Evolutionary conservation across 2,113 vertebrate species (phyloP).

Genomic region (Poeciliopsis occidentalis): DNA sequence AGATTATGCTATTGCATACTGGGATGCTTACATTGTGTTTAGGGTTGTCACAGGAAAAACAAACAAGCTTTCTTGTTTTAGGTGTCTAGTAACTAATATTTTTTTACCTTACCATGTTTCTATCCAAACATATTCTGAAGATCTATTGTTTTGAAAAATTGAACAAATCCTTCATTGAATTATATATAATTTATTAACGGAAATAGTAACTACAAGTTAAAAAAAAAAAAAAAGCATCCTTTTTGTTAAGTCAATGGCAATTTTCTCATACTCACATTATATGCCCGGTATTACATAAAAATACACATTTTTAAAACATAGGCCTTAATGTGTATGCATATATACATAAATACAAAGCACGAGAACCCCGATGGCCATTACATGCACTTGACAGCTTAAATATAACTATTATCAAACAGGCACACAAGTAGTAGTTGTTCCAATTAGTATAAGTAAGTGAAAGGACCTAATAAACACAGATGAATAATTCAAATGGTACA

Average conservation of each 20-base stretch:
- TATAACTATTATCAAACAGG: constrained; percentile 55
- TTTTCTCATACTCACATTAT: constrained; percentile 5
- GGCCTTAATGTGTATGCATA: constrained; percentile 26
- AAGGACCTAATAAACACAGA: constrained; percentile 56
- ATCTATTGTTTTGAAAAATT: too few species aligned
- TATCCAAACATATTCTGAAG: too few species aligned
- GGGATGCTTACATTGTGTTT: too few species aligned
- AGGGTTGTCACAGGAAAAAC: too few species aligned
- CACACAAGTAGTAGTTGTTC: constrained; percentile 42
- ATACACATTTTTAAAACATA: constrained; percentile 10
- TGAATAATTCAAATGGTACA: constrained; percentile 70
- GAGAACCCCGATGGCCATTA: constrained; percentile 42
- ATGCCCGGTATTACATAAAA: not conserved
- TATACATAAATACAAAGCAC: constrained; percentile 24
- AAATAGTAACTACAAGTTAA: too few species aligned
- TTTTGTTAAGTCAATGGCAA: not conserved
- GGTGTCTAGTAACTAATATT: too few species aligned
- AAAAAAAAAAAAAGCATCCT: not conserved
- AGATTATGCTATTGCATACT: too few species aligned
- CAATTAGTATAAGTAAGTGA: constrained; percentile 75
- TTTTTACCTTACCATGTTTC: too few species aligned
- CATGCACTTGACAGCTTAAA: constrained; percentile 63
- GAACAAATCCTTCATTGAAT: too few species aligned
- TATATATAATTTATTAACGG: too few species aligned
- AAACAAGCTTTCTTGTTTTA: too few species aligned